Conservation (phyloP, 2,888 invertebrate genomes). For the Schizaphis graminum region DNA sequence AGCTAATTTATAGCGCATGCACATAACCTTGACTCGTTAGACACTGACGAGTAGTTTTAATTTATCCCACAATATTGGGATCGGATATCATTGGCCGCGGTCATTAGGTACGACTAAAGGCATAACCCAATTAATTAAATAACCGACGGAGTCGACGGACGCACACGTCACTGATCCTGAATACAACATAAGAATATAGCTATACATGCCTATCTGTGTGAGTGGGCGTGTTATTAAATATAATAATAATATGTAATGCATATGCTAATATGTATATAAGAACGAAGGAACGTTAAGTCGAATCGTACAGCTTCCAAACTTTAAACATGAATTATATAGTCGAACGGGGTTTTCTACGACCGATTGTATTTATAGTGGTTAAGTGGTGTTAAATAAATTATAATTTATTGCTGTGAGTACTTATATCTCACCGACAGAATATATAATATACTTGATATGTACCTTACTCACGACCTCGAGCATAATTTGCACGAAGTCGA, state of each 20-base stretch:
- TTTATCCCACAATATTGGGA: neutral
- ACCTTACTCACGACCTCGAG: neutral
- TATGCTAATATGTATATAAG: neutral
- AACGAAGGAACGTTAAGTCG: neutral
- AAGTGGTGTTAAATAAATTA: neutral
- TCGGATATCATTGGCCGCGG: neutral
- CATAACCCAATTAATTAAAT: slow-evolving; percentile 22
- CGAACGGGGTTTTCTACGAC: neutral
- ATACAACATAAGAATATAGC: neutral
- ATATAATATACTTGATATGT: neutral
- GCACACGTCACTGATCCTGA: neutral
- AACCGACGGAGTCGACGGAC: neutral
- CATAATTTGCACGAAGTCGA: neutral
- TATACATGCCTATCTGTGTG: neutral
- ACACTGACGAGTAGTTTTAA: neutral
- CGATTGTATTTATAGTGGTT: neutral
- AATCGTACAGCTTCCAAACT: neutral
- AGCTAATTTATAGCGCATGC: neutral
- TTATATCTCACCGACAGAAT: neutral
- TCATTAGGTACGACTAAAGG: neutral
- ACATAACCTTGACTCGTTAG: neutral
- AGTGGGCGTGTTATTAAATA: neutral
- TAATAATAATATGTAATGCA: neutral
- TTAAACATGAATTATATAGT: neutral
- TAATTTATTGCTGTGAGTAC: neutral